Percentiles rank a stretch among this genome's conserved stretches.
phyloP scores from a whole-genome alignment of 2,113 vertebrate genomes.

The Salvelinus fontinalis region DNA sequence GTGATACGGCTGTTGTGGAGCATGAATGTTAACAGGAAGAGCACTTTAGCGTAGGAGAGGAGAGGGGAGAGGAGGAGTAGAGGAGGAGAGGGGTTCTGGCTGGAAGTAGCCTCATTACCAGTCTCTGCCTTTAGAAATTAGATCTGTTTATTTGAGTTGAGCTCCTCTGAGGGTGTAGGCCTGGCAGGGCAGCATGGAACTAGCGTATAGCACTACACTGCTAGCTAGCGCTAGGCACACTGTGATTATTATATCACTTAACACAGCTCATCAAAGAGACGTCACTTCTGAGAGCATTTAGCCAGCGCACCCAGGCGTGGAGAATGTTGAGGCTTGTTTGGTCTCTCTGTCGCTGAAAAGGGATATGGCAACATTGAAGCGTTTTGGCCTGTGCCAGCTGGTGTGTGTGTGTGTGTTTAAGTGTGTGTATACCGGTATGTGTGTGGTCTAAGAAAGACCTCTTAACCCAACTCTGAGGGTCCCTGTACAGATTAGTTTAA shows the following conservation, averaged over 20 bases:
- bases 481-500: conserved; percentile 47
- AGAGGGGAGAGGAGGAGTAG: conserved; percentile 16
- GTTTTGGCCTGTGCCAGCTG: conserved; percentile 46
- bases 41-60: conserved; percentile 48
- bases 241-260: conserved; percentile 69
- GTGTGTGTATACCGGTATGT: conserved; percentile 4
- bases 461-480: conserved; percentile 42
- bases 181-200: conserved; percentile 35
- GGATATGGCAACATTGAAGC: conserved; percentile 41
- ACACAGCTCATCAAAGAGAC: conserved; percentile 66
- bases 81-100: conserved; percentile 24
- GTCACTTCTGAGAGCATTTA: conserved; percentile 60
- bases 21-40: conserved; percentile 63
- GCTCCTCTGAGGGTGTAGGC: conserved; percentile 39
- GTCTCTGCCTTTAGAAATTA: conserved; percentile 56
- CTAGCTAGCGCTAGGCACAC: conserved; percentile 22
- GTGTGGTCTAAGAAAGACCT: conserved; percentile 63
- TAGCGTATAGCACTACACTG: conserved; percentile 48
- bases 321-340: conserved; percentile 53
- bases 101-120: conserved; percentile 55
- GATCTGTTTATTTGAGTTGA: conserved; percentile 67
- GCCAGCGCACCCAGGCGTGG: conserved; percentile 43
- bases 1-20: conserved; percentile 48
- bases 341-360: conserved; percentile 34
- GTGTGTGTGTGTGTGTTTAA: conserved; percentile 38